Conservation (phyloP, 2,797 vertebrate genomes). For the Sparus aurata region DNA sequence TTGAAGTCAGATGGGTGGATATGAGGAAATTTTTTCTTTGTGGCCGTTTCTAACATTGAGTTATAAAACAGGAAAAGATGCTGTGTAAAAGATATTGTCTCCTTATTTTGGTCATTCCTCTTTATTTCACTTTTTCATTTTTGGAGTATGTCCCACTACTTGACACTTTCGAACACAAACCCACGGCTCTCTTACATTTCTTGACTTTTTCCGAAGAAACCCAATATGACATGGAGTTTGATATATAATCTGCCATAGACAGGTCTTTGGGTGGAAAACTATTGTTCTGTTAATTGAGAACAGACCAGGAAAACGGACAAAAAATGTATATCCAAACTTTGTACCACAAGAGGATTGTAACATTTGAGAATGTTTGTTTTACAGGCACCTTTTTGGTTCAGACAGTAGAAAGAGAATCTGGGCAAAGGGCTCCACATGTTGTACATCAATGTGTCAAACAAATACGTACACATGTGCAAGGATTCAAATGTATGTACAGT, state of each 20-base stretch:
- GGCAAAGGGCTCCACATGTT: constrained; percentile 48
- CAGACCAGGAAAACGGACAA: constrained; percentile 25
- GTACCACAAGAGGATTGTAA: constrained; percentile 6
- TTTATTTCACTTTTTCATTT: not conserved
- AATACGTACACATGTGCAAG: constrained; percentile 62
- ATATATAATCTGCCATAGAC: constrained; percentile 44
- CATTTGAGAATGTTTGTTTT: constrained; percentile 38
- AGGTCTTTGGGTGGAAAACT: constrained; percentile 29
- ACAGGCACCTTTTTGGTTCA: constrained; percentile 31
- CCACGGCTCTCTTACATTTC: constrained; percentile 35
- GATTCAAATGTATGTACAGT: constrained; percentile 33
- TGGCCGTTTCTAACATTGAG: constrained; percentile 11
- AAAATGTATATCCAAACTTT: constrained; percentile 22
- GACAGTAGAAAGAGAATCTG: constrained; percentile 28
- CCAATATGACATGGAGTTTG: constrained; percentile 20
- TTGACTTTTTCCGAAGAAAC: constrained; percentile 9
- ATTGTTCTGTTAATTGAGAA: constrained; percentile 51
- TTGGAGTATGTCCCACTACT: constrained; percentile 9
- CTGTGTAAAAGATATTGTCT: not conserved
- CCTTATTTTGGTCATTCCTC: constrained; percentile 4
- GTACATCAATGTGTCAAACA: constrained; percentile 54
- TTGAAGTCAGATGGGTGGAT: not conserved
- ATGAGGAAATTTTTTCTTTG: constrained; percentile 2
- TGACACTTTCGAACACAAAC: constrained; percentile 4
- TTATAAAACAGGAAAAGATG: constrained; percentile 11